Evolutionary conservation across 2,888 invertebrate species (phyloP).

Genomic region (Conistra vaccinii): DNA sequence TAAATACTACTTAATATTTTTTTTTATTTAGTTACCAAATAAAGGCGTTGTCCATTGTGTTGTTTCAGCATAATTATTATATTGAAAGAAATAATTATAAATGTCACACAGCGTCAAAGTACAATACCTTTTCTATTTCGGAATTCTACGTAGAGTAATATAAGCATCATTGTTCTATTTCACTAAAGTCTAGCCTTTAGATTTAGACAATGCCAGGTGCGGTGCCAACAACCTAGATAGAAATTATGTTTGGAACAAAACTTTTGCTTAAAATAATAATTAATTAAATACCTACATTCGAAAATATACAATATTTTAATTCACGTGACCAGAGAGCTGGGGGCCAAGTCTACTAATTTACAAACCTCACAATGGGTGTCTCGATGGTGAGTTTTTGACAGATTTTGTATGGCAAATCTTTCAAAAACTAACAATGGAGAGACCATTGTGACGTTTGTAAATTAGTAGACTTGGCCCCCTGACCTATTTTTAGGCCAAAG

Average conservation of each 20-base stretch:
- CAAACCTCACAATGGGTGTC: no score
- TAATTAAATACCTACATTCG: neutral
- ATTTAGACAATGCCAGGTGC: slow-evolving; percentile 7
- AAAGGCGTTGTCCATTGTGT: neutral
- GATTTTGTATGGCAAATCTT: no score
- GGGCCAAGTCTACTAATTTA: no score
- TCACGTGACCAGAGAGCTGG: no score
- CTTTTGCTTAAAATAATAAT: neutral
- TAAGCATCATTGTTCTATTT: slow-evolving; percentile 1
- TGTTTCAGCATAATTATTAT: neutral
- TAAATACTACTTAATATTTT: no score
- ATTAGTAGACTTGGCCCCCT: no score
- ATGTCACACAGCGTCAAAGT: neutral
- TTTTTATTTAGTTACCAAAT: neutral
- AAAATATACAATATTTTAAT: neutral
- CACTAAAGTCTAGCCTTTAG: neutral
- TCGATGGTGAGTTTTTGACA: no score
- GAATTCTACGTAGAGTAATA: neutral
- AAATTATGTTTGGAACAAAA: neutral
- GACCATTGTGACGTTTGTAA: no score
- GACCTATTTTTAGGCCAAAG: no score
- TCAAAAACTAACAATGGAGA: no score
- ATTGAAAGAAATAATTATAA: neutral
- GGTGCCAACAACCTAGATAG: neutral
- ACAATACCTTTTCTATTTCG: neutral